phyloP scores from a whole-genome alignment of 2,113 vertebrate genomes.

The Lutjanus erythropterus region DNA sequence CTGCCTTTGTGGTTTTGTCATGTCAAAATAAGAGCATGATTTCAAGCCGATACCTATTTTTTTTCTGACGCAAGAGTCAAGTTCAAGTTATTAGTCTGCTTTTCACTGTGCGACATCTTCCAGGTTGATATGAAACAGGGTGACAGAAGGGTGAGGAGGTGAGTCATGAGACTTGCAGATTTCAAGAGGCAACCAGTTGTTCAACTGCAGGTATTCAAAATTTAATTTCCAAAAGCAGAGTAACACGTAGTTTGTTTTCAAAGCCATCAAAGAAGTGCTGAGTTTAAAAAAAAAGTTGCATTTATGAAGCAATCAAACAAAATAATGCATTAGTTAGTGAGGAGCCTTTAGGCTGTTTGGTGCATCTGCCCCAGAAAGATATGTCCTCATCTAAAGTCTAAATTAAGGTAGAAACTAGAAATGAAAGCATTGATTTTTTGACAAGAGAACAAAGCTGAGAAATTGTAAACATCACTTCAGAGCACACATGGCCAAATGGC shows the following conservation, averaged over 20 bases:
- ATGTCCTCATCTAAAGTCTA: slow-evolving; percentile 14
- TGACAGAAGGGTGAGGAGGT: not conserved
- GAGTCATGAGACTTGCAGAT: not conserved
- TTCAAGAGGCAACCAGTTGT: not conserved
- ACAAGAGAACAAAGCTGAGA: not conserved
- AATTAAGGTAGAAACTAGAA: slow-evolving; percentile 20
- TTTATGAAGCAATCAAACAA: too few species aligned
- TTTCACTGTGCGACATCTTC: slow-evolving; percentile 8
- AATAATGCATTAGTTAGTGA: slow-evolving; percentile 33
- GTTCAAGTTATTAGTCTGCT: not conserved
- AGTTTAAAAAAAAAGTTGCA: slow-evolving; percentile 2
- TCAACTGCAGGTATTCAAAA: slow-evolving; percentile 16
- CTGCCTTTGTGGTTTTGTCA: not conserved
- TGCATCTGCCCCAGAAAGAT: slow-evolving; percentile 18
- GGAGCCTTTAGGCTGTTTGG: slow-evolving; percentile 15
- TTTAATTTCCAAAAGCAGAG: not conserved
- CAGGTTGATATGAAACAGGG: not conserved
- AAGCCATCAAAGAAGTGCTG: slow-evolving; percentile 26
- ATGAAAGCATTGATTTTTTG: slow-evolving; percentile 21
- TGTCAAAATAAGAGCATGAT: not conserved
- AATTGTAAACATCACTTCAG: not conserved
- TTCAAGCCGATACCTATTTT: not conserved
- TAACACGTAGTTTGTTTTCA: slow-evolving; percentile 21
- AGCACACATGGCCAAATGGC: not conserved
- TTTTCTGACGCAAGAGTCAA: not conserved